phyloP scores from a whole-genome alignment of 2,797 vertebrate genomes.

The Todus mexicanus region DNA sequence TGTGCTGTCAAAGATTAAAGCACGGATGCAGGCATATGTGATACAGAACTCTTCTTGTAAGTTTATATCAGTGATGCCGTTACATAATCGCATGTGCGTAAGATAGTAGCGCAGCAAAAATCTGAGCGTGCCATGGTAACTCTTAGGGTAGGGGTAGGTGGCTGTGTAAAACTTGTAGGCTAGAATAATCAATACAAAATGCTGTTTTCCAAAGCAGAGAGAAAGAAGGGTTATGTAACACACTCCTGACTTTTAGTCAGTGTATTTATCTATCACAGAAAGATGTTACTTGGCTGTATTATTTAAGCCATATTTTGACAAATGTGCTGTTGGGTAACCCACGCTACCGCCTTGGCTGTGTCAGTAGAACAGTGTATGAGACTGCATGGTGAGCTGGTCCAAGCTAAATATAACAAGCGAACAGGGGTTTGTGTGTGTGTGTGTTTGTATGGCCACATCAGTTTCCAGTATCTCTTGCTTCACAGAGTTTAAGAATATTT shows the following conservation, averaged over 20 bases:
- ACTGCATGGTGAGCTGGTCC: neutral
- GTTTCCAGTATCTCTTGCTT: neutral
- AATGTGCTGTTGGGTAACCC: neutral
- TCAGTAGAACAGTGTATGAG: neutral
- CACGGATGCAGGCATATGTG: accelerated
- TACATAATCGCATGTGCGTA: neutral
- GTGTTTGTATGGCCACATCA: neutral
- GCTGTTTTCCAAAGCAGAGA: neutral
- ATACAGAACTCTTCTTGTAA: neutral
- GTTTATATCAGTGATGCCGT: neutral
- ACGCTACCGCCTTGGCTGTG: neutral
- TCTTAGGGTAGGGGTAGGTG: neutral
- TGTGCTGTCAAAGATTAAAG: neutral
- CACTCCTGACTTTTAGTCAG: conserved; percentile 14
- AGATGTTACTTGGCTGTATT: neutral
- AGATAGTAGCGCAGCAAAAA: neutral
- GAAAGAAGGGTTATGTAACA: conserved; percentile 6
- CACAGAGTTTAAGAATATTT: neutral
- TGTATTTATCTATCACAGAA: neutral
- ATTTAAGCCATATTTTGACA: conserved; percentile 6
- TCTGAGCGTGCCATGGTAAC: neutral
- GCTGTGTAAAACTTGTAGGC: neutral
- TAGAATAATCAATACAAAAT: neutral
- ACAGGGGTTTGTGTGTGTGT: neutral
- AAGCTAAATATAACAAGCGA: neutral